Evolutionary conservation across 2,888 invertebrate species (phyloP).

Genomic region (Sericinus montela): DNA sequence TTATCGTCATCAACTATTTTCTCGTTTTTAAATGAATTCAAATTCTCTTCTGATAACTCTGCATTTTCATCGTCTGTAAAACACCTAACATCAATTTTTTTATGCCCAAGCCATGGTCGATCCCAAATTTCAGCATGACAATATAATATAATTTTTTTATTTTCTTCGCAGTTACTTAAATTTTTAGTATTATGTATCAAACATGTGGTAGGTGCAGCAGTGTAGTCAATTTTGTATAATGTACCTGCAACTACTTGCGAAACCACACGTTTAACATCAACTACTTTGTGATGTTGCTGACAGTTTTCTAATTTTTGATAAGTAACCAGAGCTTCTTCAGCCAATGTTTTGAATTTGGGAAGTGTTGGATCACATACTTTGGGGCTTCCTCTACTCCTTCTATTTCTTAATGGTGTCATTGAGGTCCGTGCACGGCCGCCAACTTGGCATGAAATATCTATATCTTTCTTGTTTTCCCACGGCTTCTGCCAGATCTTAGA

Average conservation of each 20-base stretch:
- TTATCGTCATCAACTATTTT: background rate
- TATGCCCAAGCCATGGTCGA: conserved; percentile 68
- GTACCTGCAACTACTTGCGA: conserved; percentile 41
- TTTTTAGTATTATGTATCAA: conserved; percentile 24
- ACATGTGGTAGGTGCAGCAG: conserved; percentile 34
- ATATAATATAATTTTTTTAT: conserved; percentile 27
- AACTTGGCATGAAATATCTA: conserved; percentile 28
- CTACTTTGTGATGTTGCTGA: conserved; percentile 30
- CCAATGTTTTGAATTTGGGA: conserved; percentile 33
- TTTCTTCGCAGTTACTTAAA: conserved; percentile 25
- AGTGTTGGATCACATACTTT: conserved; percentile 26
- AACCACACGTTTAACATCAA: conserved; percentile 38
- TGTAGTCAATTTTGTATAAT: conserved; percentile 42
- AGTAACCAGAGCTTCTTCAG: conserved; percentile 38
- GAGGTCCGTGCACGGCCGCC: conserved; percentile 12
- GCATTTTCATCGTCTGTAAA: conserved; percentile 27
- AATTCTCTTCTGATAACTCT: background rate
- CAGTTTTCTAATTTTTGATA: conserved; percentile 30
- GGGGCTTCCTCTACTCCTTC: no score
- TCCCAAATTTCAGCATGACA: conserved; percentile 77
- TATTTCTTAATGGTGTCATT: conserved; percentile 25
- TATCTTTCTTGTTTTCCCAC: conserved; percentile 33
- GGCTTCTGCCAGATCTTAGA: conserved; percentile 35
- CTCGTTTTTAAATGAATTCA: no score
- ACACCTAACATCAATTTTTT: conserved; percentile 52